Evolutionary conservation across 1,140 invertebrate species (phyloP).

Genomic region (Aphaenogaster rudis): DNA sequence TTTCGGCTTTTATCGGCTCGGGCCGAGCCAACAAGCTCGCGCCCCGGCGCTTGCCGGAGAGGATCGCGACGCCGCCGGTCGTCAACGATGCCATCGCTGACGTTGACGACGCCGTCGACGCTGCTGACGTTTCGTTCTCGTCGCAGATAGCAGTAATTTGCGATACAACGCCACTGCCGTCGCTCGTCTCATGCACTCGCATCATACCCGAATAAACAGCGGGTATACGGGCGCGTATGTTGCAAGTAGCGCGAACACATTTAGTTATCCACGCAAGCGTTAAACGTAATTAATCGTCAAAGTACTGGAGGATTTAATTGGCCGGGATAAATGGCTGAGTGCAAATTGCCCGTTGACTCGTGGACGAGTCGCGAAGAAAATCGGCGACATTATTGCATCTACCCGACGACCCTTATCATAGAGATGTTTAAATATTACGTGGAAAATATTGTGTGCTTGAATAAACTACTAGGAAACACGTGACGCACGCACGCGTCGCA

Average conservation of each 20-base stretch:
- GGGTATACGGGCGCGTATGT: background rate
- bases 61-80: constrained; percentile 34
- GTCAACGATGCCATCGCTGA: constrained; percentile 52
- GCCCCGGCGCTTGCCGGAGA: constrained; percentile 8
- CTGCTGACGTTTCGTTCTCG: constrained; percentile 57
- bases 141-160: constrained; percentile 50
- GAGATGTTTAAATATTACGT: constrained; percentile 67
- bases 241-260: constrained; percentile 24
- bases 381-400: background rate
- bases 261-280: constrained; percentile 32
- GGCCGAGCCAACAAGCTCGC: constrained; percentile 49
- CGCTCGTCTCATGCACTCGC: constrained; percentile 28
- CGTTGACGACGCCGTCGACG: constrained; percentile 57
- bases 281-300: constrained; percentile 51
- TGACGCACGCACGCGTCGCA: constrained; percentile 53
- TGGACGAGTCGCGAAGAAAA: constrained; percentile 14
- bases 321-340: constrained; percentile 25
- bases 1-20: constrained; percentile 73
- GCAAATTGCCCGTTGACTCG: constrained; percentile 16
- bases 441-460: constrained; percentile 75
- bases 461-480: constrained; percentile 42
- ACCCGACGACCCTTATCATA: background rate
- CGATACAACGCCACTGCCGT: constrained; percentile 33
- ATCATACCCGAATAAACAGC: constrained; percentile 29
- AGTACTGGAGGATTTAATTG: constrained; percentile 24